Evolutionary conservation across 1,140 invertebrate genomes (phyloP).

Genomic region (Oscheius sp.): DNA sequence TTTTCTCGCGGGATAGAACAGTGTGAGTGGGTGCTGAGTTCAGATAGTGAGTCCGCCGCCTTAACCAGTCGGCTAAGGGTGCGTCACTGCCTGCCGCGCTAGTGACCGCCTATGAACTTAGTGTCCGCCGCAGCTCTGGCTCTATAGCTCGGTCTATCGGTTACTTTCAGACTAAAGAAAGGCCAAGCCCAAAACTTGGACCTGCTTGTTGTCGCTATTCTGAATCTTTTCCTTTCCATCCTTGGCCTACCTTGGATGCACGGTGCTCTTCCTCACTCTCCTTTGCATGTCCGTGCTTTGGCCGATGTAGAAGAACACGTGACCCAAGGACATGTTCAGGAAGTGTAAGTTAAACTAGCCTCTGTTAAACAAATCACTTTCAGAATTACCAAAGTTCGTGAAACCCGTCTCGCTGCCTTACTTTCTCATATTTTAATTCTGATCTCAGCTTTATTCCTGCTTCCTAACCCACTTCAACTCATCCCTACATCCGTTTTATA

Average conservation of each 20-base stretch:
- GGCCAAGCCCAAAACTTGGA: constrained; percentile 71
- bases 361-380: constrained; percentile 27
- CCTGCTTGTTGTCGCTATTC: constrained; percentile 68
- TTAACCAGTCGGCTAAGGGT: no score
- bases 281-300: constrained; percentile 69
- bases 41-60: no score
- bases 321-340: constrained; percentile 70
- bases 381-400: constrained; percentile 70
- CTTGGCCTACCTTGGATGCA: constrained; percentile 71
- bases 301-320: constrained; percentile 71
- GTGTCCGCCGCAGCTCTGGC: no score
- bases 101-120: no score
- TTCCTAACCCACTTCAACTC: constrained; percentile 68
- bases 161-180: constrained; percentile 68
- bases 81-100: no score
- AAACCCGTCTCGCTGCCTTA: constrained; percentile 69
- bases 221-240: constrained; percentile 69
- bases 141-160: no score
- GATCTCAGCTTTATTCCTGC: constrained; percentile 67
- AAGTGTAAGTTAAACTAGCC: constrained; percentile 66
- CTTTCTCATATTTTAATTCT: constrained; percentile 70
- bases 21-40: no score
- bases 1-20: no score
- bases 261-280: constrained; percentile 70
- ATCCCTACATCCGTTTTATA: constrained; percentile 70